phyloP scores from a whole-genome alignment of 2,888 invertebrate genomes.

The Sarcophaga rosellei region DNA sequence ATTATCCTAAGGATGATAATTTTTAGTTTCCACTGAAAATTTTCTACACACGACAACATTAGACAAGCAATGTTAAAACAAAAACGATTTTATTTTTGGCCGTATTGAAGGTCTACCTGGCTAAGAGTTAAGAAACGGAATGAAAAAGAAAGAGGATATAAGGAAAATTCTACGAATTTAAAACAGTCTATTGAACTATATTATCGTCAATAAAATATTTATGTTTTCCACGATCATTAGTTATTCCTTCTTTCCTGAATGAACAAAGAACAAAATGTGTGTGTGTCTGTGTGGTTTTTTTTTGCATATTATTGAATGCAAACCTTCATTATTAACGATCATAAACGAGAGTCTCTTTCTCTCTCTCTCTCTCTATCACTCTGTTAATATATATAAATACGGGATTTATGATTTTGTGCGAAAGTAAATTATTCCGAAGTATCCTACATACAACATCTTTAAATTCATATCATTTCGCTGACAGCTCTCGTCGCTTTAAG shows the following conservation, averaged over 20 bases:
- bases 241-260: conserved; percentile 7
- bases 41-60: not conserved
- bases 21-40: conserved; percentile 28
- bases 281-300: not conserved
- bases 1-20: conserved; percentile 31
- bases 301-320: conserved; percentile 1
- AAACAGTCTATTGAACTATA: conserved; percentile 29
- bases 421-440: too few species aligned
- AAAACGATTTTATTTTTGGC: not conserved
- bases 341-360: not conserved
- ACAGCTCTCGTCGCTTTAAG: too few species aligned
- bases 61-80: not conserved
- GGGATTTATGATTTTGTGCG: too few species aligned
- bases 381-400: too few species aligned
- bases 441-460: too few species aligned
- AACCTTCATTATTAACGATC: not conserved
- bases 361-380: too few species aligned
- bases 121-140: not conserved
- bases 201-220: conserved; percentile 10
- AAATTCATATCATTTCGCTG: too few species aligned
- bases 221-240: conserved; percentile 63
- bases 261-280: not conserved
- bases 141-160: too few species aligned
- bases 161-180: conserved; percentile 7
- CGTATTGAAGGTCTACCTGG: conserved; percentile 29